Evolutionary conservation across 2,888 invertebrate genomes (phyloP).

Genomic region (Phengaris arion): DNA sequence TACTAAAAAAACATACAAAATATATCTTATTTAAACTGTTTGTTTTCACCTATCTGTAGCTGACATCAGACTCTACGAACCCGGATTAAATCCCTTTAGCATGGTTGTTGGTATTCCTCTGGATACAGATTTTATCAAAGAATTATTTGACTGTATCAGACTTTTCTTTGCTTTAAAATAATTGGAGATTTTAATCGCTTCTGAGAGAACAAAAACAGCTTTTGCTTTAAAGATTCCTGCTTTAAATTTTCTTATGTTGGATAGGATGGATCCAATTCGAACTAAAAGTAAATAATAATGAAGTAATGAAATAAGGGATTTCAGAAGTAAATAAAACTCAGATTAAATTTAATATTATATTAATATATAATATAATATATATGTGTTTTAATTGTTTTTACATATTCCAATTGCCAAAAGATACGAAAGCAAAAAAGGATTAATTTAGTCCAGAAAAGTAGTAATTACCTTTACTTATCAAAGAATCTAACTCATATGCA

Average conservation of each 20-base stretch:
- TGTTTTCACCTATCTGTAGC: conserved; percentile 7
- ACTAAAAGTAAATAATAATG: too few species aligned
- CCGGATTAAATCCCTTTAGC: neutral
- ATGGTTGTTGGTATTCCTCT: neutral
- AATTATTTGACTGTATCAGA: neutral
- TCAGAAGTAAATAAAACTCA: too few species aligned
- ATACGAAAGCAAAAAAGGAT: too few species aligned
- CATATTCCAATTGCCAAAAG: too few species aligned
- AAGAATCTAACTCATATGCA: too few species aligned
- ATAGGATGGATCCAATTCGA: too few species aligned
- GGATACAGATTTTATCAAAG: neutral
- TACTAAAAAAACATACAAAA: neutral
- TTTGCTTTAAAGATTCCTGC: neutral
- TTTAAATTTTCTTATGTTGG: neutral
- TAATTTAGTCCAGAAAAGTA: too few species aligned
- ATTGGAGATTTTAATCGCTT: conserved; percentile 10
- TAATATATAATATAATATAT: too few species aligned
- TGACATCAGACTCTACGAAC: conserved; percentile 3
- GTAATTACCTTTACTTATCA: too few species aligned
- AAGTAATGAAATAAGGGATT: too few species aligned
- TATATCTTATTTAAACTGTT: neutral
- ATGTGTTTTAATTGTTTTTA: too few species aligned
- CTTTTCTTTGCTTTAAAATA: neutral
- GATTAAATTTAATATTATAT: too few species aligned
- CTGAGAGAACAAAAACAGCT: neutral